Conservation (phyloP, 2,888 invertebrate species). For the Gymnocheta viridis region DNA sequence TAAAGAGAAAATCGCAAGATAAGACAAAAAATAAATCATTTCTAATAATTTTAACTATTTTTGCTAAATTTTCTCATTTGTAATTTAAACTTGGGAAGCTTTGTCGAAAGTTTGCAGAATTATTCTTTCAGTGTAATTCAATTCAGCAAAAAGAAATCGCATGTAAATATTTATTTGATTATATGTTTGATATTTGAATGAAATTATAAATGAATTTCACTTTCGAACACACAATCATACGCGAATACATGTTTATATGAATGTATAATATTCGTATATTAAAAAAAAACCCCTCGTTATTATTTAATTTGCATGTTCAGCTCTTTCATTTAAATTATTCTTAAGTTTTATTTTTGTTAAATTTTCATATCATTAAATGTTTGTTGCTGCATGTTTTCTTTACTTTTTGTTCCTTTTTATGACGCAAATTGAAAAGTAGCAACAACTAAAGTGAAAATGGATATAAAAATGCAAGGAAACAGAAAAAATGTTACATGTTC, state of each 20-base stretch:
- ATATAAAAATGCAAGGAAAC: not conserved
- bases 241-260: not conserved
- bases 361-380: constrained; percentile 23
- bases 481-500: not conserved
- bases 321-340: constrained; percentile 8
- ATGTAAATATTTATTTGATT: not conserved
- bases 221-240: constrained; percentile 1
- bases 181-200: not conserved
- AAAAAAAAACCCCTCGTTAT: not conserved
- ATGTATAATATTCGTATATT: not conserved
- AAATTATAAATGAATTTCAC: constrained; percentile 22
- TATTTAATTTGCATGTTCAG: constrained; percentile 28
- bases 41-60: too few species aligned
- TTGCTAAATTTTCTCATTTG: too few species aligned
- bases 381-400: constrained; percentile 7
- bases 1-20: too few species aligned
- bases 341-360: not conserved
- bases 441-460: not conserved
- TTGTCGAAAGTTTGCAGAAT: too few species aligned
- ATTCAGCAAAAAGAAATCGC: not conserved
- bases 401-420: not conserved
- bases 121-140: not conserved
- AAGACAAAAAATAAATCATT: too few species aligned
- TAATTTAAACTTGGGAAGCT: too few species aligned
- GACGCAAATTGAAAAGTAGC: constrained; percentile 46